Evolutionary conservation across 2,888 invertebrate species (phyloP), one percentile per base, ranked within the genome.

Genomic region (Geophilus truncorum): DNA sequence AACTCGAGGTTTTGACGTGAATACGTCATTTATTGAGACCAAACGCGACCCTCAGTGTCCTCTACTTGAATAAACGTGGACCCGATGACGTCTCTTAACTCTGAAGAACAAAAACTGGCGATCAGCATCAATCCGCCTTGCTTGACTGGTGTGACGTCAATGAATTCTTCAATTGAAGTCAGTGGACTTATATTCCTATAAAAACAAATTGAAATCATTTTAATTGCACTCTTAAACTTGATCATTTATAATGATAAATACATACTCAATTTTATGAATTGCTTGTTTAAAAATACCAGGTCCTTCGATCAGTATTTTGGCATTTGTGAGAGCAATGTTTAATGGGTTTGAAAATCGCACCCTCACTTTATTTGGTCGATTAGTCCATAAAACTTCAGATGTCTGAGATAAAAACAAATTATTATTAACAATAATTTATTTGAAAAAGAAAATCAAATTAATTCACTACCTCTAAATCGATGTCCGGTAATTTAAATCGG

Each of bases 61-160:
- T 75, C 75, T 32, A 32, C 77, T n/a, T 32, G 18, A 12, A 77
- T 25, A n/a, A 25, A 12, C 21, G 15, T 12, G 6, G 77, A 95
- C 0, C 97, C 96, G 85, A 96, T 96, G 1, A 96, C 94, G 86
- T 97, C 96, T 82, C 92, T 92, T 84, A 97, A 89, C 86, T 97
- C 95, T 84, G 93, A 94, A 12, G 95, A 94, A 78, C 90, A 90
- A 87, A 97, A 97, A 86, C 95, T 96, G 23, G 93, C 95, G 28
- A 93, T 92, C 82, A 97, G 91, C 21, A 94, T 94, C 83, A 93
- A 92, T 45, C 92, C 91, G 0, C 97, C 97, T 0, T 91, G 90
- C 87, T 92, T 91, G 1, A 92, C 92, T 0, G 96, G 95, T 0
- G 90, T 91, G 85, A 96, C 90, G 83, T 92, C 92, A 85, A 95